These are phyloP conservation scores for Rhinogobio ventralis DNA, from an alignment of 2,797 vertebrate species.

Conservation along the genomic window DNA sequence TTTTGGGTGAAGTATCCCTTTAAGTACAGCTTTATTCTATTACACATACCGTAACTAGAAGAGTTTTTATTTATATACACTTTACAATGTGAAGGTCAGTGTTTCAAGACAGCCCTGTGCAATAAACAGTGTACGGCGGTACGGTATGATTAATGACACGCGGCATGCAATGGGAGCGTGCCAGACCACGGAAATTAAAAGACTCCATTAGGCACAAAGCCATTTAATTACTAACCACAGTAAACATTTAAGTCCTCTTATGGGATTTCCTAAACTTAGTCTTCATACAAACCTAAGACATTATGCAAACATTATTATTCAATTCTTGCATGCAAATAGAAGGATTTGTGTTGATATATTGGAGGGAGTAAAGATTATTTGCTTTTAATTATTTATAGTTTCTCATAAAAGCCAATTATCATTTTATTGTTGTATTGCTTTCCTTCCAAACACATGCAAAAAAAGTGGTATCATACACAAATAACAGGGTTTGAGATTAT, in stretches of 20 bases:
- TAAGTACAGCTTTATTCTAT: not conserved
- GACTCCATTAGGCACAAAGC: constrained; percentile 32
- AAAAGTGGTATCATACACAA: not conserved
- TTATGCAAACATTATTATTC: not conserved
- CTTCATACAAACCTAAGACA: not conserved
- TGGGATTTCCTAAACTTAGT: constrained; percentile 7
- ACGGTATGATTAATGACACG: constrained; percentile 21
- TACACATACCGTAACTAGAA: not conserved
- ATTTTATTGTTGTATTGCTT: not conserved
- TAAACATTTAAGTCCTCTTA: constrained; percentile 14
- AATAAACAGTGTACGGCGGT: not conserved
- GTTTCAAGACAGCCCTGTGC: not conserved
- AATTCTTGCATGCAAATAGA: not conserved
- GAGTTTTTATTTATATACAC: not conserved
- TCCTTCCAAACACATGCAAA: not conserved
- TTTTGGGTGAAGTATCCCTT: not conserved
- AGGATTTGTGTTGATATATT: not conserved
- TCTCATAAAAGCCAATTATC: not conserved
- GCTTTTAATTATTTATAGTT: not conserved
- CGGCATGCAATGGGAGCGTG: not conserved
- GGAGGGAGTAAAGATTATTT: too few species aligned
- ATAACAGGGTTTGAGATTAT: not conserved
- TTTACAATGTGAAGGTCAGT: not conserved
- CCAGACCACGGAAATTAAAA: constrained; percentile 29
- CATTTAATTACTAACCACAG: constrained; percentile 36